Evolutionary conservation across 2,888 invertebrate species (phyloP).

Genomic region (Tetanocera ferruginea): DNA sequence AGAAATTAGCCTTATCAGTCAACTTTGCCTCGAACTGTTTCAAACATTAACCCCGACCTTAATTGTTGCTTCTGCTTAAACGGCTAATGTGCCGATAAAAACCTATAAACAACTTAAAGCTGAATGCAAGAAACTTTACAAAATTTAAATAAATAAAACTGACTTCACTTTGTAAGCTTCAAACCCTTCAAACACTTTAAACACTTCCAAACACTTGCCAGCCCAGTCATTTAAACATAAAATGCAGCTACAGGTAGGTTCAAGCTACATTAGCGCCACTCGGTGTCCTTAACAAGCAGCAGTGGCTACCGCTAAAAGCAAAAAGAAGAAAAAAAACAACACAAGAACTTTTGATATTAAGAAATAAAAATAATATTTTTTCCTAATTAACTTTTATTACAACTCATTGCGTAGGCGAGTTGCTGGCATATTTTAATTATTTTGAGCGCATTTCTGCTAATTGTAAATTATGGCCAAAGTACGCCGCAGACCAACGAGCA

Average conservation of each 20-base stretch:
- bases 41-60: not conserved
- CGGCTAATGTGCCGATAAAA: too few relatives aligned
- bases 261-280: not conserved
- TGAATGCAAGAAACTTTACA: too few relatives aligned
- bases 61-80: not conserved
- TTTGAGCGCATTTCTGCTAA: conserved; percentile 11
- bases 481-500: not conserved
- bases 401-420: conserved; percentile 27
- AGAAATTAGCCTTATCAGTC: too few relatives aligned
- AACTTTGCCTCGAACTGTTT: too few relatives aligned
- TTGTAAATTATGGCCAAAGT: conserved; percentile 34
- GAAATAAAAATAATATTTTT: not conserved
- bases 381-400: conserved; percentile 37
- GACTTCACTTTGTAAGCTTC: too few relatives aligned
- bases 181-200: too few relatives aligned
- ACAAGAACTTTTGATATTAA: not conserved
- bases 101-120: too few relatives aligned
- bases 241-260: conserved; percentile 15
- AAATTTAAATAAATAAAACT: too few relatives aligned
- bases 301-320: not conserved
- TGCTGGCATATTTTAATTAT: conserved; percentile 34
- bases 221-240: too few relatives aligned
- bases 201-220: too few relatives aligned
- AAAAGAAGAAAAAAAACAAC: not conserved
- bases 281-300: not conserved